Conservation (phyloP, 2,797 vertebrate genomes). For the Rhynchonycteris naso region DNA sequence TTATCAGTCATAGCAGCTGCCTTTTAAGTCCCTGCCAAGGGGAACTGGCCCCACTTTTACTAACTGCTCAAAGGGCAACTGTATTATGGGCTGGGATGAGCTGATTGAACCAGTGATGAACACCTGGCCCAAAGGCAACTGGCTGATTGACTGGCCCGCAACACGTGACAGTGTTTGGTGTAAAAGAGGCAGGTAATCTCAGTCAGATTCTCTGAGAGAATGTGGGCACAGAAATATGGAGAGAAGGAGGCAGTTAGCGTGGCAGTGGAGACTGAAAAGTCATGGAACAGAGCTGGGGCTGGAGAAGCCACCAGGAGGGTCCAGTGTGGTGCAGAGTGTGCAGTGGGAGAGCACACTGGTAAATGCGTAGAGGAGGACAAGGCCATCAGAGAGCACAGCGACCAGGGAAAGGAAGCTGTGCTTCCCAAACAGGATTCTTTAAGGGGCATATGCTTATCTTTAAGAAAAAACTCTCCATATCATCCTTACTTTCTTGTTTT, state of each 20-base stretch:
- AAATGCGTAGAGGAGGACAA: neutral
- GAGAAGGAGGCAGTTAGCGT: neutral
- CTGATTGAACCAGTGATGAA: neutral
- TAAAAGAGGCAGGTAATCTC: neutral
- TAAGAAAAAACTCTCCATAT: neutral
- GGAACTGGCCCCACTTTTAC: neutral
- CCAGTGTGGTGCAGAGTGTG: fast-evolving
- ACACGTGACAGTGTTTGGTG: neutral
- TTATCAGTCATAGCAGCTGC: neutral
- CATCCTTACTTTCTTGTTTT: conserved; percentile 54
- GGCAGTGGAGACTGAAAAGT: neutral
- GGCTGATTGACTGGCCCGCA: neutral
- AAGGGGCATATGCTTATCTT: neutral
- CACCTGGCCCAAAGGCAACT: neutral
- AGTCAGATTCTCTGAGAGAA: neutral
- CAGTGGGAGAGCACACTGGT: neutral
- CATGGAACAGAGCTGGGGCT: neutral
- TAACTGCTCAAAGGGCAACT: neutral
- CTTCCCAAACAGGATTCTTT: neutral
- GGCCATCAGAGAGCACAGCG: neutral
- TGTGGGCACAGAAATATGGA: neutral
- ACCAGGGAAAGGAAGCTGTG: neutral
- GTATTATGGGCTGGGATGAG: neutral
- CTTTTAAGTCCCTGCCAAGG: neutral
- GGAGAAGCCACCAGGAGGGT: neutral